phyloP scores from a whole-genome alignment of 37 sponge, comb jelly and placozoan genomes.

The Aplysina aerophoba region DNA sequence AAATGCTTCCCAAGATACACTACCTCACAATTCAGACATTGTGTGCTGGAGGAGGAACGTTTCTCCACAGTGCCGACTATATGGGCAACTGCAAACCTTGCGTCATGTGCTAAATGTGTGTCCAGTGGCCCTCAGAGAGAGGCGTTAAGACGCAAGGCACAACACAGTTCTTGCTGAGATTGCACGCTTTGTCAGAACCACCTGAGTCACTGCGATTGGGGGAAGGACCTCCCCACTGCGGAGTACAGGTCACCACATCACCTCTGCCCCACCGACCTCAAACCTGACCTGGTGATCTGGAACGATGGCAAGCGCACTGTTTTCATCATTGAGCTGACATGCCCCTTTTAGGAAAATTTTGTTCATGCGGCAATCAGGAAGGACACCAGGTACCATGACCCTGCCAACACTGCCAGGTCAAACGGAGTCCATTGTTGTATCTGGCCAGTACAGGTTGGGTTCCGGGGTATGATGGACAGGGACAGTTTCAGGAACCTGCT shows the following conservation, averaged over 20 bases:
- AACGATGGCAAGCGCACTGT: neutral
- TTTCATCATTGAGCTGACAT: slow-evolving; percentile 1
- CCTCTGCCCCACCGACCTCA: neutral
- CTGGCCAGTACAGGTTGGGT: no score
- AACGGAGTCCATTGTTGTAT: no score
- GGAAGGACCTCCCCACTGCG: slow-evolving; percentile 19
- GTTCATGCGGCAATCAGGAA: neutral
- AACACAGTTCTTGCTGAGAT: slow-evolving; percentile 4
- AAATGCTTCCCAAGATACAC: slow-evolving; percentile 13
- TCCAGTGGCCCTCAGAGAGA: no score
- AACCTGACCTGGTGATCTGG: slow-evolving; percentile 14
- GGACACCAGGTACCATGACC: neutral
- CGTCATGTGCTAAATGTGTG: no score
- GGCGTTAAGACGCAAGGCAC: neutral
- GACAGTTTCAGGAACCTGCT: no score
- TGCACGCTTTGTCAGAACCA: neutral
- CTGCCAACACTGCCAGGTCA: slow-evolving; percentile 1
- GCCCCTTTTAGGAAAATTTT: neutral
- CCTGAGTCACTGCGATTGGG: neutral
- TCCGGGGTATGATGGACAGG: no score
- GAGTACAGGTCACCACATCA: neutral
- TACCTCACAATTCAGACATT: slow-evolving; percentile 37
- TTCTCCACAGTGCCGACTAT: neutral
- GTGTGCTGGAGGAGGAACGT: no score
- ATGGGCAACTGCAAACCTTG: slow-evolving; percentile 1